Percentiles rank a stretch among this genome's conserved stretches.
Evolutionary conservation across 2,888 invertebrate species (phyloP).

Genomic region (Phengaris arion): DNA sequence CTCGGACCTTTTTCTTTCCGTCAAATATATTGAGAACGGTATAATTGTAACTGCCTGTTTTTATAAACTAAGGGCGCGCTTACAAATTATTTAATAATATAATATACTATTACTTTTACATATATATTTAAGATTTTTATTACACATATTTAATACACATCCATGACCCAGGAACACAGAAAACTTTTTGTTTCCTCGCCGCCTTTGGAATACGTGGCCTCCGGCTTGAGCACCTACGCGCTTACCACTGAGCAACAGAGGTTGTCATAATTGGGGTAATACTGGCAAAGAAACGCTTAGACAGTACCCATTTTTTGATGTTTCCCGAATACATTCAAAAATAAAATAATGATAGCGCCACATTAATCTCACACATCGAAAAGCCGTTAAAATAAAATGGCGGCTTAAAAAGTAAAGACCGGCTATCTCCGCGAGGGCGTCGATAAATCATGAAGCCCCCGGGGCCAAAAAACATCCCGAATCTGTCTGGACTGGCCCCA

Average conservation of each 20-base stretch:
- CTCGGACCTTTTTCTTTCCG: slow-evolving; percentile 13
- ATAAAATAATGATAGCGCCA: slow-evolving; percentile 23
- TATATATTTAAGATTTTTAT: no score
- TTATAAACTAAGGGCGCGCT: not conserved
- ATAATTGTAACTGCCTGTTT: not conserved
- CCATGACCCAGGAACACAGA: no score
- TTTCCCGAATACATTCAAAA: not conserved
- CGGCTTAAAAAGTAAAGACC: slow-evolving; percentile 64
- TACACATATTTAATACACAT: no score
- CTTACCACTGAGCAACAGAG: no score
- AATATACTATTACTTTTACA: no score
- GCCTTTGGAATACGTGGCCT: no score
- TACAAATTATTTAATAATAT: no score
- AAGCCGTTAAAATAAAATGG: slow-evolving; percentile 62
- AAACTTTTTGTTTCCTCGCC: no score
- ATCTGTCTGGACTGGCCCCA: slow-evolving; percentile 63
- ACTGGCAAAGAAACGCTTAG: no score
- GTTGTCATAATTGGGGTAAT: no score
- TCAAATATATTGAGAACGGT: slow-evolving; percentile 2
- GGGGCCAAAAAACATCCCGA: slow-evolving; percentile 60
- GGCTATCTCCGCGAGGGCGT: slow-evolving; percentile 51
- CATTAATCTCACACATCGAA: slow-evolving; percentile 54
- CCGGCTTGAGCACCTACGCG: no score
- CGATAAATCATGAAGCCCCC: slow-evolving; percentile 68
- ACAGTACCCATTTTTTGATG: no score